A percentile compares a stretch with the other conserved stretches of the same genome.
These are phyloP conservation scores for Bombylius major DNA, from an alignment of 2,888 invertebrate genomes.

Conservation along the genomic window DNA sequence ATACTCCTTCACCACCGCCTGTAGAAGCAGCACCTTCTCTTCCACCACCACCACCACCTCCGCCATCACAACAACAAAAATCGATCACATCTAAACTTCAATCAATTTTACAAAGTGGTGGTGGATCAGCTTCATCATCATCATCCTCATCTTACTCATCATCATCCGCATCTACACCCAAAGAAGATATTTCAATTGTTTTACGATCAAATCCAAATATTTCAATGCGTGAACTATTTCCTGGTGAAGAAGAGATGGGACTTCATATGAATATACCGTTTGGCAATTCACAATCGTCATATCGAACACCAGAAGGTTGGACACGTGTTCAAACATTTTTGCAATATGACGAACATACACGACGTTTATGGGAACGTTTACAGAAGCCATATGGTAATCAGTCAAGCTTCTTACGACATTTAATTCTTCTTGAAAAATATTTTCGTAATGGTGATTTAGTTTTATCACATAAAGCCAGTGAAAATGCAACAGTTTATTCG, in stretches of 20 bases:
- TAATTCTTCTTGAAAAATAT: constrained; percentile 71
- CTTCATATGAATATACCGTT: constrained; percentile 55
- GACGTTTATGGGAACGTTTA: constrained; percentile 64
- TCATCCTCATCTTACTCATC: not conserved
- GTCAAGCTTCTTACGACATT: constrained; percentile 69
- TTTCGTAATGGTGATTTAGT: constrained; percentile 68
- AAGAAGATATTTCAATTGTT: constrained; percentile 30
- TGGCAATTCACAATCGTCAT: constrained; percentile 36
- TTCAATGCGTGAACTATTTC: constrained; percentile 66
- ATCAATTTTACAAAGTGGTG: constrained; percentile 28
- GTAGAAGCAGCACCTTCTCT: constrained; percentile 17
- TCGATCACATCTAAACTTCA: constrained; percentile 22
- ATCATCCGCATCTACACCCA: constrained; percentile 1
- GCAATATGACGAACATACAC: constrained; percentile 73
- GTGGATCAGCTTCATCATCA: constrained; percentile 7
- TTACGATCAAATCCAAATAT: constrained; percentile 57
- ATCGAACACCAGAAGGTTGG: constrained; percentile 69
- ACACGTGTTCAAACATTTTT: constrained; percentile 66
- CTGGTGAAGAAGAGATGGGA: constrained; percentile 72
- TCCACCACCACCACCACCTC: constrained; percentile 22
- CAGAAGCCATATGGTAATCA: constrained; percentile 81
- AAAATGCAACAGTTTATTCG: constrained; percentile 63
- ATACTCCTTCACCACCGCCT: constrained; percentile 11
- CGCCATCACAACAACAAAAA: constrained; percentile 2
- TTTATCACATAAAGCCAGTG: constrained; percentile 57